Percentiles rank a stretch among this genome's conserved stretches.
phyloP scores from a whole-genome alignment of 2,797 vertebrate genomes.

The Trematomus bernacchii region DNA sequence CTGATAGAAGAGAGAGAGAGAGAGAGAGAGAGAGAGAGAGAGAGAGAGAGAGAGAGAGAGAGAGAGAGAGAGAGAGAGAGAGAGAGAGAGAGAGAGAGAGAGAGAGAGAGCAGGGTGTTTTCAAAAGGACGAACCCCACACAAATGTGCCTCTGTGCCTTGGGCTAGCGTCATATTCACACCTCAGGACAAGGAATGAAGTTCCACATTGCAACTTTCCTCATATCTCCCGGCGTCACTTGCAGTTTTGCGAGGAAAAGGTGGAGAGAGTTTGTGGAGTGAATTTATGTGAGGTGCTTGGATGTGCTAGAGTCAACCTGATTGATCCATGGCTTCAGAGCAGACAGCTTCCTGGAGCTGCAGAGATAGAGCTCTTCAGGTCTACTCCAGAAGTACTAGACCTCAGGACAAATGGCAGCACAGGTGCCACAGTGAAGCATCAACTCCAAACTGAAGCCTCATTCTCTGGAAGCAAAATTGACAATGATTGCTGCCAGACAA shows the following conservation, averaged over 20 bases:
- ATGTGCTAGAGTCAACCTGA: slow-evolving; percentile 42
- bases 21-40: slow-evolving; percentile 24
- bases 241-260: slow-evolving; percentile 8
- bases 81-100: background rate
- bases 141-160: slow-evolving; percentile 43
- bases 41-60: slow-evolving; percentile 28
- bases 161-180: slow-evolving; percentile 51
- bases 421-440: slow-evolving; percentile 16
- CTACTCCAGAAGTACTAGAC: slow-evolving; percentile 6
- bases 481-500: background rate
- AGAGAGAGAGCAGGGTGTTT: slow-evolving; percentile 40
- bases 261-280: background rate
- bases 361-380: slow-evolving; percentile 43
- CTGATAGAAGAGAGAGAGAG: slow-evolving; percentile 60
- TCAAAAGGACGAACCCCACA: slow-evolving; percentile 53
- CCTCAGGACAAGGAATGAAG: slow-evolving; percentile 54
- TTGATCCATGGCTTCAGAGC: slow-evolving; percentile 47
- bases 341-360: slow-evolving; percentile 30
- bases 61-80: slow-evolving; percentile 24
- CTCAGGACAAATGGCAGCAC: slow-evolving; percentile 26
- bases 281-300: slow-evolving; percentile 16
- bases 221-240: slow-evolving; percentile 47
- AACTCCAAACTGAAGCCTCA: slow-evolving; percentile 8
- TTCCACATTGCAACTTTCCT: slow-evolving; percentile 46
- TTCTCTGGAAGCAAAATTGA: background rate